Base-by-base conservation (phyloP, 2,888 invertebrate species). In the Rhopalosiphum nymphaeae region DNA sequence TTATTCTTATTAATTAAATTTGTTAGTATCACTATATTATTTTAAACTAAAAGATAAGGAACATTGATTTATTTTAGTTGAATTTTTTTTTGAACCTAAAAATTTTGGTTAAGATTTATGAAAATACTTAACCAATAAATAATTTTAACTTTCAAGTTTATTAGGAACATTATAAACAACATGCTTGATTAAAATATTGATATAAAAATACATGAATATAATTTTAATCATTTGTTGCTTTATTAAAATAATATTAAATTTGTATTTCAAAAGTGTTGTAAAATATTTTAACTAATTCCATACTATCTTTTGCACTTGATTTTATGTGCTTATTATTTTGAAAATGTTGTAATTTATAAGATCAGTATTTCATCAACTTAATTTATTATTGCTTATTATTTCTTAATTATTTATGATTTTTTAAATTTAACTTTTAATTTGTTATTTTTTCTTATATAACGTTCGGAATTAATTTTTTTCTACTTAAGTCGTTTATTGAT, bases 401-500 rank as follows among this genome's bases (percentile, higher is more conserved):
- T 16, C 1, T 9, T 61, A 21, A 13, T 89, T 53, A 56, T 36
- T 53, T 16, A 29, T 89, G 53, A 21, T 53, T 53, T 3, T 36
- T 44, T 57, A 16, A 57, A 44, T 44, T 57, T 26, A 4, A 89
- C 7, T 25, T n/a, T n/a, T n/a, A 89, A 61, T 53, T 42, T 46
- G 46, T 29, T 90, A 78, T 61, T 61, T 88, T 42, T 26, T 29
- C 67, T 3, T 46, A 42, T 29, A 36, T 26, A 42, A 9, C 46
- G 36, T 61, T 36, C 21, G 42, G 67, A 56, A 56, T 78, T 36
- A 44, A 53, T 88, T 92, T 78, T 44, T 89, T n/a, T n/a, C 53
- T n/a, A 10, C 67, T 13, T 29, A 78, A 88, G 44, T 46, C 44
- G 53, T 88, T 93, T 78, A 13, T n/a, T 26, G 92, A 88, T 89